These are phyloP conservation scores for Gryon sp. DNA, from an alignment of 1,140 invertebrate genomes.

Conservation along the genomic window DNA sequence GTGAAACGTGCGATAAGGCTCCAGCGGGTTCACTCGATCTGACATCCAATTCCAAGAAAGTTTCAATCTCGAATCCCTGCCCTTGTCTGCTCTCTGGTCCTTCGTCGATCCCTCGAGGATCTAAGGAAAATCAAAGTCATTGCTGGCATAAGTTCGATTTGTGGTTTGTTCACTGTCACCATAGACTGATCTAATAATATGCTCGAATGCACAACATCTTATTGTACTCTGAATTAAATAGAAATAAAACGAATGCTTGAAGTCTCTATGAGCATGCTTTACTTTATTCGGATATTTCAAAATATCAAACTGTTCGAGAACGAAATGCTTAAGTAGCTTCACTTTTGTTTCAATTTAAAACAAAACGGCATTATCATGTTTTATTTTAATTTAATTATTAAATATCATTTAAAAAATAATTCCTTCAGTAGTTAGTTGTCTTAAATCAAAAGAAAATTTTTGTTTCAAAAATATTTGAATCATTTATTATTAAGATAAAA, in stretches of 20 bases:
- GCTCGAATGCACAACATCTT: conserved; percentile 60
- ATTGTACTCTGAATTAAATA: conserved; percentile 55
- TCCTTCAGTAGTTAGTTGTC: too few relatives aligned
- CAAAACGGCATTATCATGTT: too few relatives aligned
- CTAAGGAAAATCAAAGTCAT: conserved; percentile 68
- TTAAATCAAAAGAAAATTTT: too few relatives aligned
- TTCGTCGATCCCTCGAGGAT: conserved; percentile 66
- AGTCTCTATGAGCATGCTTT: background rate
- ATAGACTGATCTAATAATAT: conserved; percentile 67
- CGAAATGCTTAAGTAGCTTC: too few relatives aligned
- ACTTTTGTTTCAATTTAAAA: too few relatives aligned
- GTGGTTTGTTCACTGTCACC: conserved; percentile 65
- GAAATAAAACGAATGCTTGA: conserved; percentile 23
- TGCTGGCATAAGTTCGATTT: conserved; percentile 66
- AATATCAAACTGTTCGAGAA: too few relatives aligned
- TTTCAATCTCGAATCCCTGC: conserved; percentile 72
- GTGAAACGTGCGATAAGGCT: conserved; percentile 72
- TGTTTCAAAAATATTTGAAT: too few relatives aligned
- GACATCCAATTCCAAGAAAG: conserved; percentile 74
- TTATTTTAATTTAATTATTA: too few relatives aligned
- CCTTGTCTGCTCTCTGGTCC: conserved; percentile 50
- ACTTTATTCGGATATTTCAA: too few relatives aligned
- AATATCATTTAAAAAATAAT: too few relatives aligned
- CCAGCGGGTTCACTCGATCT: conserved; percentile 68
- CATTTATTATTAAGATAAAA: too few relatives aligned